Base-by-base conservation (phyloP, 2,113 vertebrate species). In the Cromileptes altivelis region DNA sequence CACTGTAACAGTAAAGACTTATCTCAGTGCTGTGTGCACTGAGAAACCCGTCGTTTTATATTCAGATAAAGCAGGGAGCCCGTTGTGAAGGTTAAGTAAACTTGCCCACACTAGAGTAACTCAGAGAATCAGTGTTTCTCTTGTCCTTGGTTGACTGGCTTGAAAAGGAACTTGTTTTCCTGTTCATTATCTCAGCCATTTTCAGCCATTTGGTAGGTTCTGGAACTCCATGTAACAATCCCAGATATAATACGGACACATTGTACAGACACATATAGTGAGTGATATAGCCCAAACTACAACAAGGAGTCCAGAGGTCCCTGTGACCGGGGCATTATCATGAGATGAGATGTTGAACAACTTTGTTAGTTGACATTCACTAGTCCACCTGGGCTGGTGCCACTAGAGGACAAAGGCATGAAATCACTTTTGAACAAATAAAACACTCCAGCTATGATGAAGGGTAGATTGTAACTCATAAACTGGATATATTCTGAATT, bases 91-190 rank as follows among this genome's bases (percentile, higher is more conserved):
- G 76, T 82, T 56, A 85, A 78, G 55, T 55, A 61, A 83, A 75
- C 84, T 68, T 53, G 63, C 53, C 56, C 75, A 82, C 72, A 70
- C 68, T 71, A 12, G 55, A 84, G 14, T 47, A 0, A 70, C 70
- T 80, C 53, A 49, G 65, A 76, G 2, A 62, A 37, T 53, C 45
- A 30, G 49, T 4, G 73, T 42, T 69, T 69, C 60, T 88, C 81
- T 85, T 65, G 53, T 84, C 45, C 33, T 77, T 21, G 27, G 50
- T 55, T 81, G 76, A 84, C 74, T 86, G 82, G 42, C 52, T 83
- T 21, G 25, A 56, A 82, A 33, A 79, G 65, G 1, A 11, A 52
- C 13, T 0, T 25, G 72, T 40, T 50, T 6, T 40, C 25, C 8
- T 0, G 47, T 33, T 27, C 75, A 56, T 64, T 75, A 52, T 77